Evolutionary conservation across 2,888 invertebrate species (phyloP).

Genomic region (Epiperipatus broadwayi): DNA sequence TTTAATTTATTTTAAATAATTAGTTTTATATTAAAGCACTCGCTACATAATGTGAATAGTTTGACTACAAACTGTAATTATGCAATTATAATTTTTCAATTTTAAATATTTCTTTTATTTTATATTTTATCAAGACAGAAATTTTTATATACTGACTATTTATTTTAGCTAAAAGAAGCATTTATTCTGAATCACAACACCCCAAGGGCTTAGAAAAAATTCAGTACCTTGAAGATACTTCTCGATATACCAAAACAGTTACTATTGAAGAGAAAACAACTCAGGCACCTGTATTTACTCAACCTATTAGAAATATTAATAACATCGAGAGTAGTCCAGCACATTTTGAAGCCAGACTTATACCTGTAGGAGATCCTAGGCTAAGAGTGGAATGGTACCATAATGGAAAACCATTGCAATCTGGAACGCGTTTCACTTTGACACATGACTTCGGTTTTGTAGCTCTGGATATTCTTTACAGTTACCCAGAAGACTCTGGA

Average conservation of each 20-base stretch:
- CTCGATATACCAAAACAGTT: slow-evolving; percentile 49
- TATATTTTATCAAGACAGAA: not conserved
- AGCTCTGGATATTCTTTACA: slow-evolving; percentile 78
- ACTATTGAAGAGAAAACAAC: slow-evolving; percentile 56
- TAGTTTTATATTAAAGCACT: too few species aligned
- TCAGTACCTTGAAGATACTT: slow-evolving; percentile 57
- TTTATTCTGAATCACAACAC: slow-evolving; percentile 68
- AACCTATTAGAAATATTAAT: slow-evolving; percentile 65
- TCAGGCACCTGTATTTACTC: slow-evolving; percentile 77
- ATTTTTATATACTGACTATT: slow-evolving; percentile 8
- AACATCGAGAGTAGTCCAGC: slow-evolving; percentile 78
- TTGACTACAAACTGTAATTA: too few species aligned
- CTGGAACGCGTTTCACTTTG: slow-evolving; percentile 38
- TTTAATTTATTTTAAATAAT: too few species aligned
- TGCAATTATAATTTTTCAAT: too few species aligned
- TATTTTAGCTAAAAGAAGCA: slow-evolving; percentile 45
- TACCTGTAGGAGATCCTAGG: slow-evolving; percentile 80
- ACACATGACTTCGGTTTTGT: slow-evolving; percentile 98
- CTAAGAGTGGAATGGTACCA: slow-evolving; percentile 82
- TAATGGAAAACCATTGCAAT: slow-evolving; percentile 39
- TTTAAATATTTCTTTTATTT: too few species aligned
- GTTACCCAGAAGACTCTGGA: slow-evolving; percentile 85
- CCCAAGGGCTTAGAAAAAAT: slow-evolving; percentile 62
- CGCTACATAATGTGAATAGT: too few species aligned
- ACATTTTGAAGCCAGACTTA: slow-evolving; percentile 78